Evolutionary conservation across 2,888 invertebrate species (phyloP).

Genomic region (Drosophila mimica): DNA sequence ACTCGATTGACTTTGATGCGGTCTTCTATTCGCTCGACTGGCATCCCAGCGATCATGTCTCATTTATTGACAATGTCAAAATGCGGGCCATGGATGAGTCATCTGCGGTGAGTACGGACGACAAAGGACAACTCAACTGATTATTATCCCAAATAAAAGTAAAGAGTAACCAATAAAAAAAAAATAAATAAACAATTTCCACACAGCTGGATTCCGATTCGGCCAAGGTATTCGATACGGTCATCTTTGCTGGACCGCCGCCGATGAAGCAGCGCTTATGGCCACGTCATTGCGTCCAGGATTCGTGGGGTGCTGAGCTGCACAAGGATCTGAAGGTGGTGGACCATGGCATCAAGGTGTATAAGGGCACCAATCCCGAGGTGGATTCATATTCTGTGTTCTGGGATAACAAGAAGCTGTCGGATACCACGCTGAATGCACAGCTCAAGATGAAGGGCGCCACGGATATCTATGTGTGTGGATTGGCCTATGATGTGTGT

Average conservation of each 20-base stretch:
- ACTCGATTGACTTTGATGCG: constrained; percentile 92
- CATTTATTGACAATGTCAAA: constrained; percentile 96
- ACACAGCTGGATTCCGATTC: constrained; percentile 89
- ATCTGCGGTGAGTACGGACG: constrained; percentile 87
- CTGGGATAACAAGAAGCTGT: constrained; percentile 97
- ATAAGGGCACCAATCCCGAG: constrained; percentile 96
- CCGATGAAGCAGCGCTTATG: constrained; percentile 95
- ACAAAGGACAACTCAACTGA: background rate
- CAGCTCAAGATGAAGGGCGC: constrained; percentile 92
- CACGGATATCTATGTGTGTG: constrained; percentile 97
- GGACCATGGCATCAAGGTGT: constrained; percentile 91
- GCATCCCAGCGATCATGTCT: constrained; percentile 94
- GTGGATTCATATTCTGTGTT: constrained; percentile 99
- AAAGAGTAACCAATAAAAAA: background rate
- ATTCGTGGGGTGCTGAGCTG: constrained; percentile 97
- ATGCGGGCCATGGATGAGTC: constrained; percentile 90
- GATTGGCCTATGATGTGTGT: constrained; percentile 97
- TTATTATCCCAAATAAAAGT: background rate
- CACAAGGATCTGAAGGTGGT: constrained; percentile 94
- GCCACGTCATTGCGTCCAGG: constrained; percentile 98
- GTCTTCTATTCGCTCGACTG: constrained; percentile 98
- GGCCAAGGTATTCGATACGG: constrained; percentile 94
- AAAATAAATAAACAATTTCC: background rate
- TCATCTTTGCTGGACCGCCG: constrained; percentile 95
- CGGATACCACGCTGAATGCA: constrained; percentile 93